Percentiles rank a stretch among this genome's conserved stretches.
Evolutionary conservation across 2,113 vertebrate genomes (phyloP).

Genomic region (Grantiella picta): DNA sequence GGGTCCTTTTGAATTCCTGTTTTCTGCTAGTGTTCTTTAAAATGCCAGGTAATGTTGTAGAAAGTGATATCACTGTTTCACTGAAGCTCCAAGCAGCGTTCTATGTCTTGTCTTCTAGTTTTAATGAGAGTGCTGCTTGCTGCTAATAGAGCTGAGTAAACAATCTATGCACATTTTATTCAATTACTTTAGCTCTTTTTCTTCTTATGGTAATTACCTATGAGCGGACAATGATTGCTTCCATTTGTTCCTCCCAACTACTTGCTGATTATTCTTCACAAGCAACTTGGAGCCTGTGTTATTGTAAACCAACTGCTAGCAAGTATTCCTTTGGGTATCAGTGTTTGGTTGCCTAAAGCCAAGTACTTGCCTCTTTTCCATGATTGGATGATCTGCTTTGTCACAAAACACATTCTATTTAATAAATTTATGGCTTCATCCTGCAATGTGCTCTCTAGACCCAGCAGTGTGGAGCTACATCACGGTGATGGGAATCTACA

Average conservation of each 20-base stretch:
- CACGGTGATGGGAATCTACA: background rate
- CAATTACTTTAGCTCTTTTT: slow-evolving; percentile 44
- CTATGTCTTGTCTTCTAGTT: slow-evolving; percentile 16
- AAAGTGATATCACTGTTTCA: slow-evolving; percentile 32
- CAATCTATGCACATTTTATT: slow-evolving; percentile 40
- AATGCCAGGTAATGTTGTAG: slow-evolving; percentile 26
- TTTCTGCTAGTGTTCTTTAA: background rate
- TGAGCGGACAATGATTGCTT: slow-evolving; percentile 2
- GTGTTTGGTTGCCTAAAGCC: background rate
- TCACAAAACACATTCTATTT: background rate
- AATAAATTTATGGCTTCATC: background rate
- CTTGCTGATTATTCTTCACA: slow-evolving; percentile 26
- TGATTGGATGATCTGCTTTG: slow-evolving; percentile 14
- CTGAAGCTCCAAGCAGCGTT: slow-evolving; percentile 10
- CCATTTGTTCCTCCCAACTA: slow-evolving; percentile 24
- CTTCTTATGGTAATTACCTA: slow-evolving; percentile 35
- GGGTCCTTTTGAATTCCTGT: background rate
- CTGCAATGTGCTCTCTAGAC: background rate
- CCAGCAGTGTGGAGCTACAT: background rate
- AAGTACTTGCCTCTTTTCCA: background rate
- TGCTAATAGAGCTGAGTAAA: slow-evolving; percentile 39
- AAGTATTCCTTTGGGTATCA: background rate
- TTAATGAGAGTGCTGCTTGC: background rate
- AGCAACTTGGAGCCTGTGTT: background rate
- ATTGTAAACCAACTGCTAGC: slow-evolving; percentile 2